Evolutionary conservation across 1,140 invertebrate genomes (phyloP).

Genomic region (Lucilia cuprina): DNA sequence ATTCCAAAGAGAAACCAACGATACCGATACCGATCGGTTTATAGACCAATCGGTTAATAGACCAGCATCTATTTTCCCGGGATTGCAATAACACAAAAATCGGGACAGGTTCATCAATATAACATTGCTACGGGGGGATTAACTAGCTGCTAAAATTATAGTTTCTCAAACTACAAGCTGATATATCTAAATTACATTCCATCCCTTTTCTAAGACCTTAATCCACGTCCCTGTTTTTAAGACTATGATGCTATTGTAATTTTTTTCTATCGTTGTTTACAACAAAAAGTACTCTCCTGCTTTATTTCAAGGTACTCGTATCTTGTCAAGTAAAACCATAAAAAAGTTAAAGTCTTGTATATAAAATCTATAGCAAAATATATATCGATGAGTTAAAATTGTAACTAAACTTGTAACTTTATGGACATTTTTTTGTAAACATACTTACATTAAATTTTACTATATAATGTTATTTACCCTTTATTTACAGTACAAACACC

Average conservation of each 20-base stretch:
- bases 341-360: background rate
- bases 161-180: too few relatives aligned
- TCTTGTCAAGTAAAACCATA: conserved; percentile 13
- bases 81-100: too few relatives aligned
- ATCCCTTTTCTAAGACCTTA: background rate
- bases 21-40: too few relatives aligned
- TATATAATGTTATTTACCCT: conserved; percentile 10
- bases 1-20: too few relatives aligned
- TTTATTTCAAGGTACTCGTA: background rate
- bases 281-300: background rate
- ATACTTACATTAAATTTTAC: background rate
- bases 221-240: background rate
- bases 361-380: background rate
- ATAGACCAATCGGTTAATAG: too few relatives aligned
- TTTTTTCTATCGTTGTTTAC: background rate
- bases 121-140: too few relatives aligned
- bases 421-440: background rate
- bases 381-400: conserved; percentile 22
- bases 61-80: too few relatives aligned
- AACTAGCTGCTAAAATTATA: too few relatives aligned
- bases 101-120: too few relatives aligned
- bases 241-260: background rate
- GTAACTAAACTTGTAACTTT: conserved; percentile 12
- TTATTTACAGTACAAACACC: background rate
- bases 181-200: too few relatives aligned